Evolutionary conservation across 2,888 invertebrate species (phyloP).

Genomic region (Phengaris alcon): DNA sequence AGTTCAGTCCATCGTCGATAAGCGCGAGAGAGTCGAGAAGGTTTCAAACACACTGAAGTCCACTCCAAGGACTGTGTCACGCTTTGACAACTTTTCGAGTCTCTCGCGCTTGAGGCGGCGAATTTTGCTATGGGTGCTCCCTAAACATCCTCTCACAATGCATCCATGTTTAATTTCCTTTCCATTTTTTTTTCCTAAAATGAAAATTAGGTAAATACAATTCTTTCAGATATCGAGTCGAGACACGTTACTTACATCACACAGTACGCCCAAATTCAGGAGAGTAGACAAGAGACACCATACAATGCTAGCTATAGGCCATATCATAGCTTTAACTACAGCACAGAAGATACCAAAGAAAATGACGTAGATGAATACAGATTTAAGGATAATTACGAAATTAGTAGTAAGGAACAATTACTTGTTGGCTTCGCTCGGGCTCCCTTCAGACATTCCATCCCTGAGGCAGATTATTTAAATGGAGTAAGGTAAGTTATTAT

Average conservation of each 20-base stretch:
- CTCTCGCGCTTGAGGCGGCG: too few species aligned
- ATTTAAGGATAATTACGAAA: conserved; percentile 38
- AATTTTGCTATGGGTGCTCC: too few species aligned
- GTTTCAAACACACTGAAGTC: too few species aligned
- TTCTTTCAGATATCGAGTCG: conserved; percentile 54
- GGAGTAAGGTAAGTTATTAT: conserved; percentile 58
- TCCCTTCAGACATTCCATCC: conserved; percentile 65
- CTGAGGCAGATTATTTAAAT: conserved; percentile 60
- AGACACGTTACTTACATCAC: conserved; percentile 57
- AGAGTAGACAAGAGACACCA: conserved; percentile 34
- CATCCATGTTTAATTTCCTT: too few species aligned
- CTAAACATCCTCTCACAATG: too few species aligned
- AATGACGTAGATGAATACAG: conserved; percentile 50
- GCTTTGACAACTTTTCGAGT: too few species aligned
- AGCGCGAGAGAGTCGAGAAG: too few species aligned
- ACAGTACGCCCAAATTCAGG: conserved; percentile 56
- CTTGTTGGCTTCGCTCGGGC: conserved; percentile 66
- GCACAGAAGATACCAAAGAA: conserved; percentile 44
- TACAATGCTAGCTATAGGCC: conserved; percentile 42
- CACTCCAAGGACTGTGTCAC: too few species aligned
- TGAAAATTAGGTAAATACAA: not conserved
- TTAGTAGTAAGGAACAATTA: conserved; percentile 44
- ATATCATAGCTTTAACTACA: conserved; percentile 40
- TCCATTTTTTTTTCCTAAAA: too few species aligned
- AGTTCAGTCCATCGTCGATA: too few species aligned